Base-by-base conservation (phyloP, 2,797 vertebrate species). In the Balearica regulorum region DNA sequence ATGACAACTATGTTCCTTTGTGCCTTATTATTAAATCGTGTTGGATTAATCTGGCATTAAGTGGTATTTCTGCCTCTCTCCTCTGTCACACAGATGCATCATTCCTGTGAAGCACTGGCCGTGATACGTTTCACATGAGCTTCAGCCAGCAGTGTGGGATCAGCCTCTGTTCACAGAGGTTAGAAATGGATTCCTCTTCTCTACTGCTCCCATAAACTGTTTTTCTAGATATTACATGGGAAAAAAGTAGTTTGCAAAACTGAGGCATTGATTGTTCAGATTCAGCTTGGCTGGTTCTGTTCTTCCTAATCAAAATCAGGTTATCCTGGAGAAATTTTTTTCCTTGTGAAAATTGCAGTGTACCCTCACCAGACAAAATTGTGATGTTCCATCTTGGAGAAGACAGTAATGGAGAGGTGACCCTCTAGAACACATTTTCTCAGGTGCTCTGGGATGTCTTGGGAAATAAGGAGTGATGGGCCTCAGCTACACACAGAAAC, bases 1-100 rank as follows among this genome's bases (percentile, higher is more conserved):
- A 81, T 79, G 78, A 87, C 87, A 85, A 62, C 85, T 94, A 5
- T 10, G 62, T 83, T 94, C 79, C 12, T 95, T 97, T 94, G 83
- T 21, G 44, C 48, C 89, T 90, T 62, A 57, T 93, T 95, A 72
- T 95, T 96, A 96, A 96, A 96, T 93, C 0, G 2, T 48, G 37
- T 73, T 80, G 89, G 89, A 97, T 96, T 97, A 96, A 97, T 96
- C 77, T 5, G 13, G 75, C 80, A 93, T 94, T 97, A 97, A 96
- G 94, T 93, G 92, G 69, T 79, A 76, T 70, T 95, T 95, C 90
- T 96, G 93, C 91, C 95, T 92, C 85, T 91, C 69, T 92, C 83
- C 89, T 84, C 51, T 24, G 66, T 87, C 78, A 87, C 24, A 13
- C 18, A 49, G 96, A 95, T 88, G 83, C 82, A 87, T 96, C 73